These are phyloP conservation scores for Chrysocyon brachyurus DNA, from an alignment of 2,797 vertebrate species.

Conservation along the genomic window DNA sequence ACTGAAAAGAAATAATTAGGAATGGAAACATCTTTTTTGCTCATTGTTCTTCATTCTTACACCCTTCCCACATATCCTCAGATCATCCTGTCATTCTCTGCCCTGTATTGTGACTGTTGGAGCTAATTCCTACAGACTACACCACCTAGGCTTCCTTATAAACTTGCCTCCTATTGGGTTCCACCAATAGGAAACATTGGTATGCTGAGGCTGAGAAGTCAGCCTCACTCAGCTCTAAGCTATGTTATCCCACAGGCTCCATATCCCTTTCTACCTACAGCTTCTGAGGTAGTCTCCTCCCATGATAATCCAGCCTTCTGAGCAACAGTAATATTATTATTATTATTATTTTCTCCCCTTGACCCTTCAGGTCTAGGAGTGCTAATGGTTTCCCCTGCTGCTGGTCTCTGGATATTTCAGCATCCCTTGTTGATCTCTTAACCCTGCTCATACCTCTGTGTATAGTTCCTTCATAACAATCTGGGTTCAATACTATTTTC, in stretches of 20 bases:
- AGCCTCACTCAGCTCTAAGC: not conserved
- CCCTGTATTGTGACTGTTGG: not conserved
- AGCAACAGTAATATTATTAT: not conserved
- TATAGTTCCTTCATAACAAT: not conserved
- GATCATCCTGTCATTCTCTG: not conserved
- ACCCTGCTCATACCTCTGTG: not conserved
- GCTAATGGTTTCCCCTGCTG: not conserved
- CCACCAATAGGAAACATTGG: not conserved
- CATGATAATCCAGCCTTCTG: not conserved
- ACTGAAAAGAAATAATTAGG: not conserved
- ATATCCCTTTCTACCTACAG: not conserved
- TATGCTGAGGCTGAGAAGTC: not conserved
- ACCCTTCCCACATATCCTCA: not conserved
- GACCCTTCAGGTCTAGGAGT: not conserved
- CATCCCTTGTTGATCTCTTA: not conserved
- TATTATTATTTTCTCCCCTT: not conserved
- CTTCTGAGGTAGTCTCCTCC: not conserved
- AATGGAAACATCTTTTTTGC: not conserved
- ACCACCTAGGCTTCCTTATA: no score
- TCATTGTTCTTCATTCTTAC: not conserved
- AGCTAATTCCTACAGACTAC: not conserved
- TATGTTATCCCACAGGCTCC: not conserved
- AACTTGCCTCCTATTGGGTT: not conserved
- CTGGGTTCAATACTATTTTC: not conserved
- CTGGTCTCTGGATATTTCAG: not conserved